A percentile compares a stretch with the other conserved stretches of the same genome.
Evolutionary conservation across 2,888 invertebrate species (phyloP).

Genomic region (Drosophila mettleri): DNA sequence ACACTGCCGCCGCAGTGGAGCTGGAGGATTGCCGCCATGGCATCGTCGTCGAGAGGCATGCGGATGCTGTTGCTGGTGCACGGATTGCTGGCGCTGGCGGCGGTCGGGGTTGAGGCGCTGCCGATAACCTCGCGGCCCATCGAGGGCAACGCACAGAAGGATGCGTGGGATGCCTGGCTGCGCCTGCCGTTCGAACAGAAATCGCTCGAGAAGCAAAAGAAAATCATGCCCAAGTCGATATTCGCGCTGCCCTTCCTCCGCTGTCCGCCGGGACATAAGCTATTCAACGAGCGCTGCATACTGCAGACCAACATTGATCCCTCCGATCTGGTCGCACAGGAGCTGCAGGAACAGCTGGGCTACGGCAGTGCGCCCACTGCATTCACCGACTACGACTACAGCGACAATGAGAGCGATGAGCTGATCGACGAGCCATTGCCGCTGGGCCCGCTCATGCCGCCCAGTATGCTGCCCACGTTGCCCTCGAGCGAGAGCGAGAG

Average conservation of each 20-base stretch:
- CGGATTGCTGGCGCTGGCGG: slow-evolving; percentile 35
- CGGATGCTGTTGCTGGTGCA: slow-evolving; percentile 23
- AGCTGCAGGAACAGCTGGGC: slow-evolving; percentile 58
- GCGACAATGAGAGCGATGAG: slow-evolving; percentile 73
- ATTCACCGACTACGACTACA: slow-evolving; percentile 71
- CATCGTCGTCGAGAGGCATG: slow-evolving; percentile 39
- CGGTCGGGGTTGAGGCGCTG: slow-evolving; percentile 60
- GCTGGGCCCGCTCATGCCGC: slow-evolving; percentile 21
- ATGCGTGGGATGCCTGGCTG: slow-evolving; percentile 85
- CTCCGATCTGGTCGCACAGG: slow-evolving; percentile 69
- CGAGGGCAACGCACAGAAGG: slow-evolving; percentile 83
- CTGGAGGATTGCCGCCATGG: slow-evolving; percentile 32
- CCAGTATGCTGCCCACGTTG: slow-evolving; percentile 8
- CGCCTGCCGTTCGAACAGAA: slow-evolving; percentile 81
- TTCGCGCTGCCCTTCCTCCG: slow-evolving; percentile 83
- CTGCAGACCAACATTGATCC: slow-evolving; percentile 81
- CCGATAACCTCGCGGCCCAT: slow-evolving; percentile 85
- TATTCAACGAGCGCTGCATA: slow-evolving; percentile 82
- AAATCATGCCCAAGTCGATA: slow-evolving; percentile 85
- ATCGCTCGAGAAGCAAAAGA: slow-evolving; percentile 81
- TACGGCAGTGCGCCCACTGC: slow-evolving; percentile 16
- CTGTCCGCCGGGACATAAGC: slow-evolving; percentile 82
- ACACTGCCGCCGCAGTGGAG: slow-evolving; percentile 9
- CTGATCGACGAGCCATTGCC: slow-evolving; percentile 29
- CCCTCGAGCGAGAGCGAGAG: slow-evolving; percentile 6